phyloP scores from a whole-genome alignment of 1,140 invertebrate genomes.

The Hestina assimilis region DNA sequence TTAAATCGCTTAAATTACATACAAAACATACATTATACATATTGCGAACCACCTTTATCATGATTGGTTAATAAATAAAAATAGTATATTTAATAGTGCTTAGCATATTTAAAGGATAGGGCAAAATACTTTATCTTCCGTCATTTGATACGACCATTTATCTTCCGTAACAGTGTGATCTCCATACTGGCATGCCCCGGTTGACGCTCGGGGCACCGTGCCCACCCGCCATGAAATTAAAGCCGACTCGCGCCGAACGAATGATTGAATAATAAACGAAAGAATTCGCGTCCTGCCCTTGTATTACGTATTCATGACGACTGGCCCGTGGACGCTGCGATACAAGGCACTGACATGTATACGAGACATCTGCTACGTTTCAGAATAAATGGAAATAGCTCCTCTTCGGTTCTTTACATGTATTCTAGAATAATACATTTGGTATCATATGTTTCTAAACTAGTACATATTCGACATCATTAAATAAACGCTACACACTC shows the following conservation, averaged over 20 bases:
- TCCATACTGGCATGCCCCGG: constrained; percentile 50
- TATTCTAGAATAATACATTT: neutral
- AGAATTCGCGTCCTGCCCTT: constrained; percentile 76
- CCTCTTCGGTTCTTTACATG: neutral
- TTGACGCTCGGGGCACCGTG: constrained; percentile 60
- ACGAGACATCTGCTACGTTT: constrained; percentile 39
- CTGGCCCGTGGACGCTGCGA: constrained; percentile 56
- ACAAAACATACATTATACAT: neutral
- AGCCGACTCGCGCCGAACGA: constrained; percentile 75
- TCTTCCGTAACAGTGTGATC: constrained; percentile 19
- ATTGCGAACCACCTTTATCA: too few species aligned
- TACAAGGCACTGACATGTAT: constrained; percentile 39
- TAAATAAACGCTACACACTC: too few species aligned
- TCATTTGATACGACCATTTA: constrained; percentile 8
- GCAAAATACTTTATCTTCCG: constrained; percentile 5
- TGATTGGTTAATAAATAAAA: too few species aligned
- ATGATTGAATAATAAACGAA: constrained; percentile 79
- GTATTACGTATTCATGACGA: constrained; percentile 77
- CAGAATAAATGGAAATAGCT: constrained; percentile 6
- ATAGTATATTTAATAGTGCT: neutral
- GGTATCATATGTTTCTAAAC: neutral
- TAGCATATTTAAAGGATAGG: neutral
- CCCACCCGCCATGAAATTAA: constrained; percentile 77
- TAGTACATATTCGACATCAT: too few species aligned
- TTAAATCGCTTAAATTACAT: too few species aligned